Evolutionary conservation across 2,797 vertebrate species (phyloP), one percentile per base, ranked within the genome.

Genomic region (Falco novaeseelandiae): DNA sequence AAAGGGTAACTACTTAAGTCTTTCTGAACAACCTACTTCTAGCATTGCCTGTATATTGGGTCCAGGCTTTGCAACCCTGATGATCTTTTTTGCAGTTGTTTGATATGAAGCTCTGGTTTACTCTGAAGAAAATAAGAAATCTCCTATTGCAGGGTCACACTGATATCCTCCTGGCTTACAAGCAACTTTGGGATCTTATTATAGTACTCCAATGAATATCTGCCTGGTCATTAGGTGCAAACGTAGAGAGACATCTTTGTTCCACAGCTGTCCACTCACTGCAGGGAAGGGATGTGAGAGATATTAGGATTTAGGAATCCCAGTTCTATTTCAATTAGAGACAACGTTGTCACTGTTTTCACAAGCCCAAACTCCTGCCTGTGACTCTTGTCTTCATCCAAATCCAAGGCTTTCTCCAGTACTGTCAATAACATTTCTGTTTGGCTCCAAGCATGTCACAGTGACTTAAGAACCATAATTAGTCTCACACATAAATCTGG

Each of bases 371-470:
- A 74, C 36, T 69, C 69, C 76, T 86, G 49, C 61, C 46, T 77
- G 36, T 26, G 46, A 83, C 61, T 81, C 78, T 88, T 88, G 61
- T 67, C 72, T 91, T 97, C 70, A 88, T 86, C 40, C 25, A 90
- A 83, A 93, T 63, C 42, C 65, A 83, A 78, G 25, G 27, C 30
- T 71, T 77, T 80, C 40, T 67, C 90, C 6, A 4, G 26, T 36
- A 40, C 61, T 91, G 69, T 65, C 79, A 90, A 42, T 17, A 88
- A 78, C 32, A 79, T 65, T 89, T 93, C 42, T 73, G 11, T 58
- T 84, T 92, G 70, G 38, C 66, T 87, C 36, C 46, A 79, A 92
- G 26, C 9, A 72, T 46, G 66, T 93, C 32, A 22, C 65, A 91
- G 65, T 83, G 69, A 44, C 72, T 91, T 71, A 83, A 65, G 61